Percentiles rank a stretch among this genome's conserved stretches.
These are phyloP conservation scores for Castor canadensis DNA, from an alignment of 2,113 vertebrate species.

Conservation along the genomic window DNA sequence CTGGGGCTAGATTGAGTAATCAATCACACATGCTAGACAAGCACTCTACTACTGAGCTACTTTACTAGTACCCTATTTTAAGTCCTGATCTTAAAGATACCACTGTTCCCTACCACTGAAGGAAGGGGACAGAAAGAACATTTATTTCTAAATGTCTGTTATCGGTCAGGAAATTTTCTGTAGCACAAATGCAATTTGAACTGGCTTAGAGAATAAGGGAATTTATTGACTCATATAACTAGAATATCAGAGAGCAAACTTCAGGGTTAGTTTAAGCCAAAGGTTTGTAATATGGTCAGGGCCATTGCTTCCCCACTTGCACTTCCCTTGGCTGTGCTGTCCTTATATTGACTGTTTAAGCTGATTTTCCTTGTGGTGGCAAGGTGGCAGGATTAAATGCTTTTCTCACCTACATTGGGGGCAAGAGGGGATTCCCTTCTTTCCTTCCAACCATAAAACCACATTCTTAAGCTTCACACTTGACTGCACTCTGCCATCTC, in stretches of 20 bases:
- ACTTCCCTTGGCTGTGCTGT: neutral
- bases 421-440: neutral
- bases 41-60: neutral
- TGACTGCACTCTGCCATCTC: neutral
- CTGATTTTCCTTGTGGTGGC: neutral
- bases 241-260: slow-evolving; percentile 16
- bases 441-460: neutral
- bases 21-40: neutral
- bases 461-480: neutral
- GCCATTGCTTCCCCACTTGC: neutral
- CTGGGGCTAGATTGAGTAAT: neutral
- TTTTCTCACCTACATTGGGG: neutral
- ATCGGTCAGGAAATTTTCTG: neutral
- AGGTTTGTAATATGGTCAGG: neutral
- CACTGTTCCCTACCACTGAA: too few relatives aligned
- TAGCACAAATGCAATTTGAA: neutral
- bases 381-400: neutral
- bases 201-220: neutral
- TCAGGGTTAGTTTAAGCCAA: neutral
- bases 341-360: neutral
- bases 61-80: neutral
- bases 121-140: neutral
- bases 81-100: slow-evolving; percentile 14
- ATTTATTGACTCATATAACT: neutral
- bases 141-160: neutral